Percentiles rank a stretch among this genome's conserved stretches.
Evolutionary conservation across 2,797 vertebrate species (phyloP).

Genomic region (Rhadinocentrus ornatus): DNA sequence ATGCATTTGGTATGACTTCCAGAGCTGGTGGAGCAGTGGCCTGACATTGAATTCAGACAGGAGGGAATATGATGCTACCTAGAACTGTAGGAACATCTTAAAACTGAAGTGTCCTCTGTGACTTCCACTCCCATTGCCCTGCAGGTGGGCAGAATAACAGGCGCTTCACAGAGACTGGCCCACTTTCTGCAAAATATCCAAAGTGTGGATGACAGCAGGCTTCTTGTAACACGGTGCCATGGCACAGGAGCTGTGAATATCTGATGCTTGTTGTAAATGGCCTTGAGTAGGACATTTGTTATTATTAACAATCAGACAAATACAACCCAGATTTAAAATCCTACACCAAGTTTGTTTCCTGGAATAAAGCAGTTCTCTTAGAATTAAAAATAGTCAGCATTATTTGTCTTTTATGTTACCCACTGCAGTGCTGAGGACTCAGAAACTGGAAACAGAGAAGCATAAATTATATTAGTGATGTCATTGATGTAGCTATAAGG

Average conservation of each 20-base stretch:
- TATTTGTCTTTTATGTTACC: background rate
- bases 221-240: slow-evolving; percentile 12
- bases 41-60: slow-evolving; percentile 6
- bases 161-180: slow-evolving; percentile 22
- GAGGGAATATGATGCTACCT: background rate
- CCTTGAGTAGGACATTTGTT: slow-evolving; percentile 35
- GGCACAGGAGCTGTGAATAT: slow-evolving; percentile 56
- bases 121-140: slow-evolving; percentile 29
- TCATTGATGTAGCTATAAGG: background rate
- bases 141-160: slow-evolving; percentile 47
- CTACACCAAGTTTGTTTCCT: background rate
- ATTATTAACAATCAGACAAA: slow-evolving; percentile 43
- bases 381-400: background rate
- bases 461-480: background rate
- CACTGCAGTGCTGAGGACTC: background rate
- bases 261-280: slow-evolving; percentile 58
- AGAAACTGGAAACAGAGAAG: background rate
- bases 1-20: slow-evolving; percentile 14
- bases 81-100: slow-evolving; percentile 29
- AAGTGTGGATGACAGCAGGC: slow-evolving; percentile 16
- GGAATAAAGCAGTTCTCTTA: background rate
- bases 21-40: slow-evolving; percentile 9
- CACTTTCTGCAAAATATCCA: slow-evolving; percentile 36
- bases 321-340: slow-evolving; percentile 11
- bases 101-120: slow-evolving; percentile 34